Evolutionary conservation across 2,888 invertebrate genomes (phyloP).

Genomic region (Hermaeophaga mercurialis): DNA sequence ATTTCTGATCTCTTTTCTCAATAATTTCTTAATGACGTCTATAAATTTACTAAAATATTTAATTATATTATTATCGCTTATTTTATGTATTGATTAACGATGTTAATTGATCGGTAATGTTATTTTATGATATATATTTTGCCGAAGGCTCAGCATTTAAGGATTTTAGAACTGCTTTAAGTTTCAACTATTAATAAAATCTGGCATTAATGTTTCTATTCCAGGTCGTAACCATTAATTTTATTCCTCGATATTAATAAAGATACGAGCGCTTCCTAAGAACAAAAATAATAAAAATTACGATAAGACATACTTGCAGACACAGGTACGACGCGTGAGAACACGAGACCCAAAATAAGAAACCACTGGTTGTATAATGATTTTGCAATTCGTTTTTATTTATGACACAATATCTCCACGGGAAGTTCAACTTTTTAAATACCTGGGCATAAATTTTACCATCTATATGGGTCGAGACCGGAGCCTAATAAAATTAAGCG

Average conservation of each 20-base stretch:
- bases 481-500: constrained; percentile 41
- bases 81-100: constrained; percentile 11
- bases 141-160: constrained; percentile 7
- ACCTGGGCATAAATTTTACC: constrained; percentile 39
- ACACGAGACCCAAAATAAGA: constrained; percentile 32
- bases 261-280: not conserved
- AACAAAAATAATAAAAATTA: constrained; percentile 4
- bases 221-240: constrained; percentile 11
- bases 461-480: constrained; percentile 39
- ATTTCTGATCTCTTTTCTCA: no score
- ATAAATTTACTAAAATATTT: no score
- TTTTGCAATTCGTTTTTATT: constrained; percentile 45
- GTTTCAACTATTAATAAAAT: constrained; percentile 8
- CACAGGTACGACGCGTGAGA: constrained; percentile 34
- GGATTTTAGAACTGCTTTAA: constrained; percentile 5
- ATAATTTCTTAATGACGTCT: not conserved
- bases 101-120: not conserved
- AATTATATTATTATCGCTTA: constrained; percentile 3
- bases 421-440: constrained; percentile 41
- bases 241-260: constrained; percentile 10
- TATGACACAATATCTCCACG: constrained; percentile 44
- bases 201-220: constrained; percentile 13
- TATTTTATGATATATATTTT: constrained; percentile 3
- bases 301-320: constrained; percentile 28
- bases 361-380: constrained; percentile 39